Evolutionary conservation across 2,888 invertebrate genomes (phyloP).

Genomic region (Coelopa pilipes): DNA sequence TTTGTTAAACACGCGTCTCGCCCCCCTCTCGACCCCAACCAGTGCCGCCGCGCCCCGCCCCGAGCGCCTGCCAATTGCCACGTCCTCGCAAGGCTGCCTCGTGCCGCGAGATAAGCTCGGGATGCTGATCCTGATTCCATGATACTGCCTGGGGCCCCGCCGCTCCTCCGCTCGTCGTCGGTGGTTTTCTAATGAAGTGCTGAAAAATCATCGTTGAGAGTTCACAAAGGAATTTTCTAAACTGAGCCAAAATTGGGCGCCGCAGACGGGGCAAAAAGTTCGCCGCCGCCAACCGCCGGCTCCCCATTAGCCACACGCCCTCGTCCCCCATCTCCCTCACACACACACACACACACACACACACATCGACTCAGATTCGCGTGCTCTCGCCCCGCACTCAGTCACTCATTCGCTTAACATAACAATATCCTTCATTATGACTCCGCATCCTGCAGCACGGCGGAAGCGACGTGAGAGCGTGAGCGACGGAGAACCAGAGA

Average conservation of each 20-base stretch:
- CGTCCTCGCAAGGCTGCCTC: too few relatives aligned
- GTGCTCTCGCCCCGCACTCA: not conserved
- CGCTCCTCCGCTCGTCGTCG: not conserved
- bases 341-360: too few relatives aligned
- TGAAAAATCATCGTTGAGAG: slow-evolving; percentile 32
- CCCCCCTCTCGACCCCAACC: too few relatives aligned
- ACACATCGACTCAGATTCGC: too few relatives aligned
- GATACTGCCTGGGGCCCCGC: not conserved
- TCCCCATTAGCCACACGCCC: not conserved
- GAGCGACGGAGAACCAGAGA: too few relatives aligned
- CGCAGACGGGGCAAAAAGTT: slow-evolving; percentile 24
- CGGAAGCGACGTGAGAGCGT: too few relatives aligned
- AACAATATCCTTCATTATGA: slow-evolving; percentile 42
- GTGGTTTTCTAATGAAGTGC: slow-evolving; percentile 23
- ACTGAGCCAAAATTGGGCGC: slow-evolving; percentile 39
- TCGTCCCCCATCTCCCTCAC: not conserved
- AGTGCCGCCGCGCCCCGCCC: slow-evolving; percentile 37
- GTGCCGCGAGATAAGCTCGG: slow-evolving; percentile 6
- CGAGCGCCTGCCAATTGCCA: too few relatives aligned
- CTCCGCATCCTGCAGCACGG: slow-evolving; percentile 35
- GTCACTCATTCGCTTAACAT: slow-evolving; percentile 36
- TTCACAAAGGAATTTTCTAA: slow-evolving; percentile 32
- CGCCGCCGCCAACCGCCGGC: not conserved
- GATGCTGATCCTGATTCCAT: not conserved
- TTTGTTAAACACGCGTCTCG: slow-evolving; percentile 48